Conservation (phyloP, 53 echinoderm and acorn worm genomes). For the Holothuria scabra region DNA sequence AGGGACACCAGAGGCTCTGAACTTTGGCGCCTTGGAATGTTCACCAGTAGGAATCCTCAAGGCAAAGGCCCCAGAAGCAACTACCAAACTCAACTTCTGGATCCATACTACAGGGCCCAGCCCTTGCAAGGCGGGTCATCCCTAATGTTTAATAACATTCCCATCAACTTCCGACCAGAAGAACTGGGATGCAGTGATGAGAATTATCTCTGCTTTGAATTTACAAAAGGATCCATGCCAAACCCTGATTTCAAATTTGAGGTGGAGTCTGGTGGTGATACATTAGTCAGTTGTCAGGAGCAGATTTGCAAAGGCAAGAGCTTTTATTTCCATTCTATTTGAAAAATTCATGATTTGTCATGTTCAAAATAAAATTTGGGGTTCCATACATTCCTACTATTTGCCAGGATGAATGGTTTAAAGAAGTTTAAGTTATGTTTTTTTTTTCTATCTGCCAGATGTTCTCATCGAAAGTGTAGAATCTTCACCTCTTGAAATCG, state of each 20-base stretch:
- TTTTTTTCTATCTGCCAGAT: constrained; percentile 52
- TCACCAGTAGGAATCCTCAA: constrained; percentile 60
- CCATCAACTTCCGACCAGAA: constrained; percentile 65
- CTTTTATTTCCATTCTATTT: background rate
- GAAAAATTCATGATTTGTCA: too few species aligned
- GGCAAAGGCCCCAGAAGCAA: constrained; percentile 71
- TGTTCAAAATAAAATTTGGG: too few species aligned
- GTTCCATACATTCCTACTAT: too few species aligned
- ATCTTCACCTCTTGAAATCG: constrained; percentile 52
- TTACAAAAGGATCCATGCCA: constrained; percentile 70
- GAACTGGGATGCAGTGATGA: constrained; percentile 77
- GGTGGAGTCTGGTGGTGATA: constrained; percentile 67
- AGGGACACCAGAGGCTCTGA: constrained; percentile 71
- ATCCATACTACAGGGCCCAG: constrained; percentile 67
- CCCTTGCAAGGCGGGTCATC: constrained; percentile 66
- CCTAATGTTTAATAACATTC: constrained; percentile 60
- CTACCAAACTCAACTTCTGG: constrained; percentile 71
- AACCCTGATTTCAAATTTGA: constrained; percentile 81
- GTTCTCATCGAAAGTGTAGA: constrained; percentile 58
- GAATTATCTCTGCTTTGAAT: constrained; percentile 72
- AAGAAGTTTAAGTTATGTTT: background rate
- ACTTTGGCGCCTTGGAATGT: constrained; percentile 82
- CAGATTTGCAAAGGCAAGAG: constrained; percentile 79
- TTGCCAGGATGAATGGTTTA: too few species aligned
- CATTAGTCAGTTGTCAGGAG: constrained; percentile 70